Evolutionary conservation across 1,140 invertebrate species (phyloP).

Genomic region (Trialeurodes vaporariorum): DNA sequence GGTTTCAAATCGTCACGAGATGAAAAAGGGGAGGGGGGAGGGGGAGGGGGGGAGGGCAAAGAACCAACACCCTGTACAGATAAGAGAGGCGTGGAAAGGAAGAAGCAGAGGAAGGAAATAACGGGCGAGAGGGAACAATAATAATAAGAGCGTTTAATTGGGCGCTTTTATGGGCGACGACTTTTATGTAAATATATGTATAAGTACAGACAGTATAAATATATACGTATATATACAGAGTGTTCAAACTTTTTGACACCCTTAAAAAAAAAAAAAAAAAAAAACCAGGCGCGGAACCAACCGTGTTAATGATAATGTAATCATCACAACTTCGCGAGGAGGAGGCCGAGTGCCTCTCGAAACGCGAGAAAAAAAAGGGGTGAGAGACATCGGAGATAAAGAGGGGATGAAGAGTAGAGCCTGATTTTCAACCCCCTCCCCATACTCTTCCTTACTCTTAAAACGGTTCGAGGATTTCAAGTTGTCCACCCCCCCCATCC

Average conservation of each 20-base stretch:
- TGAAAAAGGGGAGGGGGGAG: constrained; percentile 2
- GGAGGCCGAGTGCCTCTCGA: too few species aligned
- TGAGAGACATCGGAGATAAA: constrained; percentile 7
- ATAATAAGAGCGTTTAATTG: not conserved
- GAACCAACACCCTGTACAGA: not conserved
- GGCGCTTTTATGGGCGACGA: not conserved
- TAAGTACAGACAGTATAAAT: too few species aligned
- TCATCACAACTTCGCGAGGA: constrained; percentile 10
- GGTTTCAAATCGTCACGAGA: not conserved
- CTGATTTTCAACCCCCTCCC: too few species aligned
- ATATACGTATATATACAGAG: too few species aligned
- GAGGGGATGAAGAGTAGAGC: constrained; percentile 9
- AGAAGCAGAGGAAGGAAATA: not conserved
- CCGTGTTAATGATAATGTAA: not conserved
- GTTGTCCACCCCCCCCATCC: too few species aligned
- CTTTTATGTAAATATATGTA: constrained; percentile 1
- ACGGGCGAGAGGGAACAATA: not conserved
- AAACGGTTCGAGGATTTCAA: too few species aligned
- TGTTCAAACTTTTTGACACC: not conserved
- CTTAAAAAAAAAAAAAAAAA: too few species aligned
- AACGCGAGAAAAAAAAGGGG: constrained; percentile 1
- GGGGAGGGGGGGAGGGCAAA: not conserved
- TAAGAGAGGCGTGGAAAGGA: not conserved
- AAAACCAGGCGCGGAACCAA: not conserved
- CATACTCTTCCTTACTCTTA: too few species aligned